phyloP scores from a whole-genome alignment of 2,888 invertebrate genomes.

The Mactromeris polynyma region DNA sequence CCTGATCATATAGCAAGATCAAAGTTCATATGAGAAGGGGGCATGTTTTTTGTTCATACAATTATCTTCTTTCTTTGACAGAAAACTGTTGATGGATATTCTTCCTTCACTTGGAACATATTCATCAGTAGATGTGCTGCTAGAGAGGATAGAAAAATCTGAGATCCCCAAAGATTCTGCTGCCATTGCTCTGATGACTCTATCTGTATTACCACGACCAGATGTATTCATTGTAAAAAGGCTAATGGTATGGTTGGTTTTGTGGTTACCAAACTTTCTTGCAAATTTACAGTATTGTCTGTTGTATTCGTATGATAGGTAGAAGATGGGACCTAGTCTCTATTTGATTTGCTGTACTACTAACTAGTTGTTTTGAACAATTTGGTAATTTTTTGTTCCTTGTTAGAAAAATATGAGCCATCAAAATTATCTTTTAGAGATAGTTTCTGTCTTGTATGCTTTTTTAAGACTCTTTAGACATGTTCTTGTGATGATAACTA shows the following conservation, averaged over 20 bases:
- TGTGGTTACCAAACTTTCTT: neutral
- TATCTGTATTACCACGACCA: constrained; percentile 84
- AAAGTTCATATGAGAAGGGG: too few relatives aligned
- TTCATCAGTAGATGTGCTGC: constrained; percentile 65
- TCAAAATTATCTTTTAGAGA: neutral
- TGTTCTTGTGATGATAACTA: neutral
- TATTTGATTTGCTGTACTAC: too few relatives aligned
- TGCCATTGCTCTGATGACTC: constrained; percentile 49
- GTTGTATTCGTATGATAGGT: neutral
- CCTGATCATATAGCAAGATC: too few relatives aligned
- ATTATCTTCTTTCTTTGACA: constrained; percentile 42
- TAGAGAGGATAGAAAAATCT: constrained; percentile 58
- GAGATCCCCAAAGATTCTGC: constrained; percentile 54
- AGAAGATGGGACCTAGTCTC: neutral
- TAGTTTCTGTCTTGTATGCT: neutral
- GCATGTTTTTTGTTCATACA: too few relatives aligned
- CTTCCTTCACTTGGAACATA: constrained; percentile 84
- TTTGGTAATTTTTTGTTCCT: neutral
- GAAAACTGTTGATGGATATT: constrained; percentile 82
- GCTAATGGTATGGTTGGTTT: constrained; percentile 77
- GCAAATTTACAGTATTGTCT: neutral
- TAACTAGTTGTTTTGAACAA: too few relatives aligned
- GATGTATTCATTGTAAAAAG: constrained; percentile 82
- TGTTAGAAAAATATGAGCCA: neutral
- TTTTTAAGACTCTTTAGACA: neutral